Percentiles rank a stretch among this genome's conserved stretches.
Conservation (phyloP, 2,113 vertebrate species). For the Scytalopus superciliaris region DNA sequence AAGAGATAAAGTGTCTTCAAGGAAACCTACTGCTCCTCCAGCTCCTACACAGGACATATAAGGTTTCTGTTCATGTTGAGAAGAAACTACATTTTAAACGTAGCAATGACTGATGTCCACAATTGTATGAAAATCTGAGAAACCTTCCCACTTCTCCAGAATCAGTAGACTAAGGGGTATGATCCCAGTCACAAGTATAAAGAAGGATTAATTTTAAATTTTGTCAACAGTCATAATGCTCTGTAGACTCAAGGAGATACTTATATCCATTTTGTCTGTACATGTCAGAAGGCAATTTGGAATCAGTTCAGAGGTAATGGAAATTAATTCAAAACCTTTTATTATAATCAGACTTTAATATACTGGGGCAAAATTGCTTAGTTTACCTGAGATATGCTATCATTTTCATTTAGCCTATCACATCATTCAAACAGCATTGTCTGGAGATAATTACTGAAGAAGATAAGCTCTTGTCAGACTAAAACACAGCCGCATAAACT, state of each 20-base stretch:
- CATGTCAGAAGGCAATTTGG: neutral
- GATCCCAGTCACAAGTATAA: neutral
- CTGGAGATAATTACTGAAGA: conserved; percentile 9
- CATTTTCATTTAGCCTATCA: conserved; percentile 17
- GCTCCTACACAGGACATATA: neutral
- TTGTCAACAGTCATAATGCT: neutral
- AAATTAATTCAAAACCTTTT: neutral
- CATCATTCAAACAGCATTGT: neutral
- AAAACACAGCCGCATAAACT: neutral
- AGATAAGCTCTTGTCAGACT: neutral
- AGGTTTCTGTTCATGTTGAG: neutral
- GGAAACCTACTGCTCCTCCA: neutral
- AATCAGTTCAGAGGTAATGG: neutral
- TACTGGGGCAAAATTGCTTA: neutral
- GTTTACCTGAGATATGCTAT: neutral
- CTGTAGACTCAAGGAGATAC: neutral
- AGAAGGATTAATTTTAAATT: neutral
- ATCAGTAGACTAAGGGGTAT: neutral
- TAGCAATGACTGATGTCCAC: neutral
- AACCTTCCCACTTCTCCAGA: neutral
- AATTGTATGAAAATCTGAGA: neutral
- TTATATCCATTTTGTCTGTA: neutral
- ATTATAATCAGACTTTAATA: conserved; percentile 9
- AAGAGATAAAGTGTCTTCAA: neutral
- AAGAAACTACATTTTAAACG: neutral